These are phyloP conservation scores for Falco columbarius DNA, from an alignment of 2,797 vertebrate genomes.

Conservation along the genomic window DNA sequence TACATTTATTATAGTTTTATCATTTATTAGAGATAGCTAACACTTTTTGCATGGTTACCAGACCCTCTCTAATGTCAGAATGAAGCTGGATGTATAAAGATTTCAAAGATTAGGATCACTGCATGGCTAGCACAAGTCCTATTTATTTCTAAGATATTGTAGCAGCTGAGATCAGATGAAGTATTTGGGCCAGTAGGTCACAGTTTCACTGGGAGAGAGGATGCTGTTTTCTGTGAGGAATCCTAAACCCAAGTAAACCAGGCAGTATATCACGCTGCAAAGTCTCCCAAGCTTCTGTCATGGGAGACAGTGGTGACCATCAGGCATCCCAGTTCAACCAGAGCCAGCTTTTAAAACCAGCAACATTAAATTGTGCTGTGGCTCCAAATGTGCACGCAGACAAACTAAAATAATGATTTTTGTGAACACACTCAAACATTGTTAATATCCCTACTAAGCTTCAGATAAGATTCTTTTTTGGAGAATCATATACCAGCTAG, in stretches of 20 bases:
- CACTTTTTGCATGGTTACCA: slow-evolving; percentile 56
- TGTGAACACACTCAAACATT: not conserved
- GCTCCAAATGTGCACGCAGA: not conserved
- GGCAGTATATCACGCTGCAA: not conserved
- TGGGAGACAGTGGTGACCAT: not conserved
- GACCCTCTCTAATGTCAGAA: slow-evolving; percentile 57
- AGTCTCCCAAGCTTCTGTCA: not conserved
- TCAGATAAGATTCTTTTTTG: not conserved
- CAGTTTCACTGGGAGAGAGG: not conserved
- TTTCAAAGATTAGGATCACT: slow-evolving; percentile 60
- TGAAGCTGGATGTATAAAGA: slow-evolving; percentile 2
- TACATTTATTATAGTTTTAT: slow-evolving; percentile 54
- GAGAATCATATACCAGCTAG: not conserved
- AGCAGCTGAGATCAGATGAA: slow-evolving; percentile 46
- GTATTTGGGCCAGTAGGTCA: slow-evolving; percentile 46
- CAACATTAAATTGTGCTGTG: not conserved
- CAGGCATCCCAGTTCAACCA: not conserved
- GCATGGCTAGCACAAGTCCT: slow-evolving; percentile 17
- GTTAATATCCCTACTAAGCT: not conserved
- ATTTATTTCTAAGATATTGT: slow-evolving; percentile 40
- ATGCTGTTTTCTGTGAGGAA: not conserved
- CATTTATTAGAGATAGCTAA: slow-evolving; percentile 16
- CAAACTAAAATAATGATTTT: not conserved
- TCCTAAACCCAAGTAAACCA: not conserved
- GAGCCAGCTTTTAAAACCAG: not conserved